Conservation (phyloP, 2,888 invertebrate genomes). For the Polyommatus icarus region DNA sequence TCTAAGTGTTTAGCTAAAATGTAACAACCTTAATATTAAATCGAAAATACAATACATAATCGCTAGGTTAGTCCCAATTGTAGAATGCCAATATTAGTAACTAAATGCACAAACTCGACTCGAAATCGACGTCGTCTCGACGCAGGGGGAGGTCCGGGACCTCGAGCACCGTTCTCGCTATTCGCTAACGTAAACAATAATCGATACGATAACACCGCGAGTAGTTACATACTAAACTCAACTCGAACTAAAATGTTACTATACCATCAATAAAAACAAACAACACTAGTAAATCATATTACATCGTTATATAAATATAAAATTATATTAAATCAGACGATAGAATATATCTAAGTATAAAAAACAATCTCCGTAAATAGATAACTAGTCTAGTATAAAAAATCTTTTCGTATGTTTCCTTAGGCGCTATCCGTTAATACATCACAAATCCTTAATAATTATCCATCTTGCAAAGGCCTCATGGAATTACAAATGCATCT, state of each 20-base stretch:
- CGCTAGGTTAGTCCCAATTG: slow-evolving; percentile 82
- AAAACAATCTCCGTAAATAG: slow-evolving; percentile 82
- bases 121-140: slow-evolving; percentile 64
- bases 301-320: slow-evolving; percentile 77
- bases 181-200: slow-evolving; percentile 51
- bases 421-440: slow-evolving; percentile 81
- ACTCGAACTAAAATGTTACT: slow-evolving; percentile 64
- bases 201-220: slow-evolving; percentile 66
- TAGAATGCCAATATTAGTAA: slow-evolving; percentile 81
- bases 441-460: slow-evolving; percentile 81
- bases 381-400: slow-evolving; percentile 80
- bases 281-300: slow-evolving; percentile 80
- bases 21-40: slow-evolving; percentile 80
- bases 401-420: slow-evolving; percentile 81
- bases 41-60: slow-evolving; percentile 78
- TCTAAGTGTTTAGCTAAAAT: slow-evolving; percentile 81
- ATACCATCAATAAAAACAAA: slow-evolving; percentile 78
- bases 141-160: slow-evolving; percentile 73
- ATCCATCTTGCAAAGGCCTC: slow-evolving; percentile 81
- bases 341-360: slow-evolving; percentile 81
- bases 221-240: slow-evolving; percentile 52
- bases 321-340: slow-evolving; percentile 80
- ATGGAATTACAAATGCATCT: slow-evolving; percentile 81
- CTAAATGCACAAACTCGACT: slow-evolving; percentile 77
- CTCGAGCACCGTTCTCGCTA: slow-evolving; percentile 67